Conservation (phyloP, 2,113 vertebrate genomes). For the Panthera uncia region DNA sequence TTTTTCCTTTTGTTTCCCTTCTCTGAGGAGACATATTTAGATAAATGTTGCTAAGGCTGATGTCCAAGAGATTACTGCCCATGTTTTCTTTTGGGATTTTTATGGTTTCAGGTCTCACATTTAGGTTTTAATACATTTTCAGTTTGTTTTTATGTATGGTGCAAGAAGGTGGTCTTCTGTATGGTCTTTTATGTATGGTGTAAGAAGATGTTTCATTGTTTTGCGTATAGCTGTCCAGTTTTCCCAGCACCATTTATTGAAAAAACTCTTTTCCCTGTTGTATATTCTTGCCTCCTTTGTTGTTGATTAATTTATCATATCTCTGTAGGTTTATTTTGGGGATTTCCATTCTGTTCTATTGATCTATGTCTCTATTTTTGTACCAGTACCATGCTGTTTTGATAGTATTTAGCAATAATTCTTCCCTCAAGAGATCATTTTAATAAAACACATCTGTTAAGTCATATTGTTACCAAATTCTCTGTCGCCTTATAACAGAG, state of each 20-base stretch:
- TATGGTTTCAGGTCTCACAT: not conserved
- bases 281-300: not conserved
- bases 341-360: not conserved
- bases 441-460: not conserved
- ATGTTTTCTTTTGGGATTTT: not conserved
- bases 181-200: not conserved
- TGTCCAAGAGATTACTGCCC: not conserved
- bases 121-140: not conserved
- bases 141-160: not conserved
- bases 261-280: not conserved
- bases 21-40: not conserved
- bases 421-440: slow-evolving; percentile 14
- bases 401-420: not conserved
- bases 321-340: not conserved
- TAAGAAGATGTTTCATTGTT: not conserved
- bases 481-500: not conserved
- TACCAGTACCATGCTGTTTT: not conserved
- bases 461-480: not conserved
- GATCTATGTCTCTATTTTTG: not conserved
- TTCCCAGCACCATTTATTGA: not conserved
- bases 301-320: not conserved
- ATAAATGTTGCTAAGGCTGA: not conserved
- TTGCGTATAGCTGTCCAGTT: not conserved
- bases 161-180: not conserved
- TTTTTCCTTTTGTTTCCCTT: not conserved